phyloP scores from a whole-genome alignment of 1,140 invertebrate species.

The Pseudomyrmex sp. region DNA sequence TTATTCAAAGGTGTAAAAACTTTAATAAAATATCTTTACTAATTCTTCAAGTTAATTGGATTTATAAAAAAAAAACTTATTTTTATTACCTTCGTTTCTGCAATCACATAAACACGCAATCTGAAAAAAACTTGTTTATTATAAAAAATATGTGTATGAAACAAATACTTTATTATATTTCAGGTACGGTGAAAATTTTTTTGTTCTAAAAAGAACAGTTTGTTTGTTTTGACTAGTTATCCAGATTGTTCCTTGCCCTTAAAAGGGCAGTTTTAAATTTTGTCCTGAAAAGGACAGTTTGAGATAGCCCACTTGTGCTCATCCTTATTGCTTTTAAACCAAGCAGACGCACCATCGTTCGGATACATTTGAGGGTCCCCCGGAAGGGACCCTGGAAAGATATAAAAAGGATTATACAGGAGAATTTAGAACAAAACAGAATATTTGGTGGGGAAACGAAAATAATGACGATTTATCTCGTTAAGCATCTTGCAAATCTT shows the following conservation, averaged over 20 bases:
- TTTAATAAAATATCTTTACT: background rate
- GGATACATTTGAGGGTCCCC: conserved; percentile 83
- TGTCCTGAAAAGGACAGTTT: conserved; percentile 73
- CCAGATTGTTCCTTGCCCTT: conserved; percentile 46
- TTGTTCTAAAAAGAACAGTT: conserved; percentile 33
- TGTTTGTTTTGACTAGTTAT: background rate
- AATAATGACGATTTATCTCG: conserved; percentile 22
- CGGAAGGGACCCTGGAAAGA: conserved; percentile 82
- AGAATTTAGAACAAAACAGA: conserved; percentile 43
- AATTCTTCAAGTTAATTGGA: background rate
- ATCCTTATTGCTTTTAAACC: conserved; percentile 52
- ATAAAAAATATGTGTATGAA: background rate
- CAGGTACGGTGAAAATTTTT: conserved; percentile 16
- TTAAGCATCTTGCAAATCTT: conserved; percentile 28
- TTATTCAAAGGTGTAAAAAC: too few relatives aligned
- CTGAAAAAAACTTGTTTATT: conserved; percentile 14
- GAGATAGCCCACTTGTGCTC: conserved; percentile 6
- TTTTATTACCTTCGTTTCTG: conserved; percentile 14
- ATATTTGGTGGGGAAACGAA: conserved; percentile 2
- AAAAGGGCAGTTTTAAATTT: conserved; percentile 59
- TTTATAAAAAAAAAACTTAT: background rate
- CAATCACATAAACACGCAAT: background rate
- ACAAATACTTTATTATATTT: conserved; percentile 1
- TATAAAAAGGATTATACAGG: conserved; percentile 60
- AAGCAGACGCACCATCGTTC: conserved; percentile 67